Conservation (phyloP, 2,888 invertebrate genomes). For the Cataglyphis albicans region DNA sequence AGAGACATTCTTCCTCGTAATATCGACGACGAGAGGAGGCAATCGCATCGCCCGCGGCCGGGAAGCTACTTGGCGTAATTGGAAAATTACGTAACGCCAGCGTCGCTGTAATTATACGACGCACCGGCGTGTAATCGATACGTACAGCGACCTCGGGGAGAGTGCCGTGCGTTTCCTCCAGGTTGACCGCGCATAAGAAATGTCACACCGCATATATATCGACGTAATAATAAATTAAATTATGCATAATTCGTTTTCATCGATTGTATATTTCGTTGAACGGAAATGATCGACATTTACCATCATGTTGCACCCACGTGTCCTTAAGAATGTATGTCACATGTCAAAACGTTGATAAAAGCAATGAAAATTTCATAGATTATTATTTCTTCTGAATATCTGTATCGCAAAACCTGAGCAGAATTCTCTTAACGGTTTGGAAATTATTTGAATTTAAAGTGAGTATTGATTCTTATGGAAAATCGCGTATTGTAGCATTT, state of each 20-base stretch:
- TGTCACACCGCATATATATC: slow-evolving; percentile 6
- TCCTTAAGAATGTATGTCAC: too few species aligned
- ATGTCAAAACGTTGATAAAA: too few species aligned
- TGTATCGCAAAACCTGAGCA: too few species aligned
- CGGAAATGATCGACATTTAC: neutral
- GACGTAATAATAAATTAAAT: slow-evolving; percentile 3
- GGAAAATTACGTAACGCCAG: slow-evolving; percentile 50
- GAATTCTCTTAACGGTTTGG: too few species aligned
- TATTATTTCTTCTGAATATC: too few species aligned
- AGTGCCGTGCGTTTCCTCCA: slow-evolving; percentile 22
- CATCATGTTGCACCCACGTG: neutral
- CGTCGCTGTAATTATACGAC: slow-evolving; percentile 50
- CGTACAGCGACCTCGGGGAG: slow-evolving; percentile 50
- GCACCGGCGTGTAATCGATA: slow-evolving; percentile 55
- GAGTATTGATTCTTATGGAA: too few species aligned
- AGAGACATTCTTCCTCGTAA: slow-evolving; percentile 18
- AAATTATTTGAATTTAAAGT: too few species aligned
- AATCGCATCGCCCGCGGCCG: slow-evolving; percentile 47
- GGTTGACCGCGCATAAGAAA: slow-evolving; percentile 27
- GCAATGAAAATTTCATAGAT: too few species aligned
- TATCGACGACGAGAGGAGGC: slow-evolving; percentile 17
- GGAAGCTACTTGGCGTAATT: slow-evolving; percentile 54
- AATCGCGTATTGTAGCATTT: too few species aligned
- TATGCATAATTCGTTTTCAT: neutral
- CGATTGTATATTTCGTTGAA: neutral